These are phyloP conservation scores for Hirtodrosophila alboralis DNA, from an alignment of 2,888 invertebrate genomes.

Conservation along the genomic window DNA sequence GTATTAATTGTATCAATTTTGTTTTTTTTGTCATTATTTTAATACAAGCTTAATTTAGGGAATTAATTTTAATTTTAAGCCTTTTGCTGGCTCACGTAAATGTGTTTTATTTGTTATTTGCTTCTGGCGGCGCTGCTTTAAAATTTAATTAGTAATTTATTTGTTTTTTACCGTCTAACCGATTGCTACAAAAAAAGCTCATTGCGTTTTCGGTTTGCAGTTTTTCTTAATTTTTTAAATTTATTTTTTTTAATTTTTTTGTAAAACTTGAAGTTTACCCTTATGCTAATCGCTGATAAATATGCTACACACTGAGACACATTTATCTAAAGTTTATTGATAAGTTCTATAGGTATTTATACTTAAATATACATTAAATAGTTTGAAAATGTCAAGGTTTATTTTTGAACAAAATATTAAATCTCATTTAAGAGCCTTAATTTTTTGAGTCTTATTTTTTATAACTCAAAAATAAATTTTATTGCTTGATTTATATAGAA, in stretches of 20 bases:
- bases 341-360: too few relatives aligned
- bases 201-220: slow-evolving; percentile 42
- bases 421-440: too few relatives aligned
- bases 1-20: slow-evolving; percentile 36
- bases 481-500: too few relatives aligned
- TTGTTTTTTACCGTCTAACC: slow-evolving; percentile 29
- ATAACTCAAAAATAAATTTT: too few relatives aligned
- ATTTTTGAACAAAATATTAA: too few relatives aligned
- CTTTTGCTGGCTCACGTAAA: slow-evolving; percentile 30
- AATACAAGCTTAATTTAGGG: slow-evolving; percentile 64
- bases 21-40: slow-evolving; percentile 38
- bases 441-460: too few relatives aligned
- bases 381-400: too few relatives aligned
- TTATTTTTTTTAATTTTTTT: slow-evolving; percentile 18
- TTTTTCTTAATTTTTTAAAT: slow-evolving; percentile 21
- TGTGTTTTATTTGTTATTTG: slow-evolving; percentile 16
- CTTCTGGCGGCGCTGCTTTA: slow-evolving; percentile 19
- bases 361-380: too few relatives aligned
- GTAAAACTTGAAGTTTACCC: slow-evolving; percentile 7
- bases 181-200: slow-evolving; percentile 67
- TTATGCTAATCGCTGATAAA: slow-evolving; percentile 56
- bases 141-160: slow-evolving; percentile 38
- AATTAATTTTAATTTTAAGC: slow-evolving; percentile 48
- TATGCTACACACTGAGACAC: slow-evolving; percentile 59
- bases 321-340: slow-evolving; percentile 35